Conservation (phyloP, 1,140 invertebrate species). For the Triops cancriformis region DNA sequence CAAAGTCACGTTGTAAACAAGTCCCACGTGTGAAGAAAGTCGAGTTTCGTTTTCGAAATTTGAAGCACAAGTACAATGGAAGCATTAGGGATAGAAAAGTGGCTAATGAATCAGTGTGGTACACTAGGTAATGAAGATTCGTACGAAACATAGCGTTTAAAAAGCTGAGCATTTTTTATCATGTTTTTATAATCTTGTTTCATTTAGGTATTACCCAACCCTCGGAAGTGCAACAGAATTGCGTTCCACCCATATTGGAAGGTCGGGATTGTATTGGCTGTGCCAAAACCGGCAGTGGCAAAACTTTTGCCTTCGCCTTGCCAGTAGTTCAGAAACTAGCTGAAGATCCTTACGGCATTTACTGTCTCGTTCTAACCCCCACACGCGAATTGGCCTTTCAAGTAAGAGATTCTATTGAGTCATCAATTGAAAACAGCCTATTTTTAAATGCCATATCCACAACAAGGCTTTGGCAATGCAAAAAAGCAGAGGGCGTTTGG, state of each 20-base stretch:
- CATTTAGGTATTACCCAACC: slow-evolving; percentile 62
- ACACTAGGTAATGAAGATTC: neutral
- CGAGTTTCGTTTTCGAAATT: too few species aligned
- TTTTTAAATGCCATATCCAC: too few species aligned
- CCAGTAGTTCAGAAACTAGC: slow-evolving; percentile 87
- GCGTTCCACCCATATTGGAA: slow-evolving; percentile 67
- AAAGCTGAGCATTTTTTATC: neutral
- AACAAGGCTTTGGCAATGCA: too few species aligned
- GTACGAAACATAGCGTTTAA: neutral
- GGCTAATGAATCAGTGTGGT: neutral
- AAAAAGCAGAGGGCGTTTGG: slow-evolving; percentile 16
- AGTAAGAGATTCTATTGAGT: slow-evolving; percentile 37
- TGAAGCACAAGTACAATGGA: neutral
- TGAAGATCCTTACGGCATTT: slow-evolving; percentile 89
- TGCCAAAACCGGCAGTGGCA: slow-evolving; percentile 95
- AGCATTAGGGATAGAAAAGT: neutral
- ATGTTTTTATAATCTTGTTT: slow-evolving; percentile 33
- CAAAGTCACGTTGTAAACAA: too few species aligned
- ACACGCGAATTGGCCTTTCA: slow-evolving; percentile 90
- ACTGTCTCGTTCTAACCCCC: slow-evolving; percentile 88
- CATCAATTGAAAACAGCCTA: too few species aligned
- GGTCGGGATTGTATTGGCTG: slow-evolving; percentile 87
- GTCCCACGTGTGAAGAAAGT: too few species aligned
- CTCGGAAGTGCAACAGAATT: slow-evolving; percentile 75
- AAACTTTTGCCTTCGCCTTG: slow-evolving; percentile 92